Conservation (phyloP, 1,140 invertebrate genomes). For the Apis mellifera region DNA sequence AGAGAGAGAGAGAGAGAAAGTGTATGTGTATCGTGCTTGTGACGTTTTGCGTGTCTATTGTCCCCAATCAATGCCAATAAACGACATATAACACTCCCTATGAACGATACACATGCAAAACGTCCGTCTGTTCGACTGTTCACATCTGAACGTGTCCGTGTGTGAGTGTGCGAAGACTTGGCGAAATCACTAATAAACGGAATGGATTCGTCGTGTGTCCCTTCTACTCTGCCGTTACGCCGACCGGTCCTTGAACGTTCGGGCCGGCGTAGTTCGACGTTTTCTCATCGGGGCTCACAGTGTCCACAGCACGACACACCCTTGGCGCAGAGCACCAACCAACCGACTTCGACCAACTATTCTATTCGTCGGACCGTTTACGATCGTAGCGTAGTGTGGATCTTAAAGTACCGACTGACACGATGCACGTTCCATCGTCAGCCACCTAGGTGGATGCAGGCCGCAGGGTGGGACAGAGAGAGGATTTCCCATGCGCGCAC, state of each 20-base stretch:
- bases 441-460: constrained; percentile 44
- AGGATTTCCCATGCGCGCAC: constrained; percentile 62
- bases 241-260: constrained; percentile 28
- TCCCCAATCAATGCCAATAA: constrained; percentile 36
- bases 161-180: neutral
- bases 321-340: constrained; percentile 44
- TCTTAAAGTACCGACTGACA: constrained; percentile 56
- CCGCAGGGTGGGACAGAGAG: constrained; percentile 61
- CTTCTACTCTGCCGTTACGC: constrained; percentile 35
- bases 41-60: constrained; percentile 21
- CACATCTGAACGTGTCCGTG: neutral
- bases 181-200: constrained; percentile 2
- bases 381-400: constrained; percentile 38
- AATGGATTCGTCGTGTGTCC: constrained; percentile 39
- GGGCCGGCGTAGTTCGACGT: constrained; percentile 25
- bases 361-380: constrained; percentile 21
- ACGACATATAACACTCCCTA: constrained; percentile 22
- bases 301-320: constrained; percentile 54
- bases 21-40: neutral
- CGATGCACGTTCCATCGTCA: constrained; percentile 47
- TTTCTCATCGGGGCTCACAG: constrained; percentile 11
- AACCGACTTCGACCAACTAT: constrained; percentile 53
- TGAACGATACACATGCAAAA: constrained; percentile 24
- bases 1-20: neutral
- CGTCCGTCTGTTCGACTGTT: constrained; percentile 1